These are phyloP conservation scores for Neria commutata DNA, from an alignment of 2,888 invertebrate species.

Conservation along the genomic window DNA sequence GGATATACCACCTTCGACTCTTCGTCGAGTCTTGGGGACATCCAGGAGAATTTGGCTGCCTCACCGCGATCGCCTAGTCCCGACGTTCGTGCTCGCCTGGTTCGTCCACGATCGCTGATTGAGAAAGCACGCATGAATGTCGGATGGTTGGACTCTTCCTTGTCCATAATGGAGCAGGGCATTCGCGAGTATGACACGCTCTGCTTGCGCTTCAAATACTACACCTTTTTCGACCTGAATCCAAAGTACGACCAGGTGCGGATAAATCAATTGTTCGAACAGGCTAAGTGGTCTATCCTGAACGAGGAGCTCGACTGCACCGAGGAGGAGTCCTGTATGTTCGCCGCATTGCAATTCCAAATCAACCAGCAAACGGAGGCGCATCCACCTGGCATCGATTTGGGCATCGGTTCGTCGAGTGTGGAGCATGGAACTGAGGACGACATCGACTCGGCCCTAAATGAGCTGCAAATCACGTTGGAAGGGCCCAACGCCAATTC, in stretches of 20 bases:
- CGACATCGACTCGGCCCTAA: slow-evolving; percentile 93
- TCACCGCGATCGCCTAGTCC: slow-evolving; percentile 83
- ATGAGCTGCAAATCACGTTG: slow-evolving; percentile 88
- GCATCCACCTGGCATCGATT: slow-evolving; percentile 45
- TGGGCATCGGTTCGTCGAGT: slow-evolving; percentile 42
- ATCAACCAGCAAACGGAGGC: slow-evolving; percentile 75
- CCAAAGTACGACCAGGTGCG: slow-evolving; percentile 93
- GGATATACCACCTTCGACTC: slow-evolving; percentile 60
- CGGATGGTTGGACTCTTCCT: slow-evolving; percentile 95
- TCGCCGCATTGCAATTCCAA: slow-evolving; percentile 94
- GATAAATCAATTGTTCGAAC: slow-evolving; percentile 98
- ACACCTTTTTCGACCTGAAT: slow-evolving; percentile 96
- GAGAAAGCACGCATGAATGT: slow-evolving; percentile 95
- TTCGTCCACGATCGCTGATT: slow-evolving; percentile 84
- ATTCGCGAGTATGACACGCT: slow-evolving; percentile 92
- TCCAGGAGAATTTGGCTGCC: slow-evolving; percentile 73
- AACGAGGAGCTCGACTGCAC: slow-evolving; percentile 98
- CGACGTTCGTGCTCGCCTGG: slow-evolving; percentile 77
- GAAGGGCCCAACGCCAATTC: slow-evolving; percentile 76
- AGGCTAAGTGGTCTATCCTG: slow-evolving; percentile 96
- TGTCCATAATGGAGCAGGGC: slow-evolving; percentile 99
- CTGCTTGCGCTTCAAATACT: slow-evolving; percentile 94
- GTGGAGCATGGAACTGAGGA: slow-evolving; percentile 70
- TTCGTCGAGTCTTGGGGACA: slow-evolving; percentile 60
- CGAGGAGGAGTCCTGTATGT: slow-evolving; percentile 98